These are phyloP conservation scores for Spialia ferax DNA, from an alignment of 2,888 invertebrate genomes.

Conservation along the genomic window DNA sequence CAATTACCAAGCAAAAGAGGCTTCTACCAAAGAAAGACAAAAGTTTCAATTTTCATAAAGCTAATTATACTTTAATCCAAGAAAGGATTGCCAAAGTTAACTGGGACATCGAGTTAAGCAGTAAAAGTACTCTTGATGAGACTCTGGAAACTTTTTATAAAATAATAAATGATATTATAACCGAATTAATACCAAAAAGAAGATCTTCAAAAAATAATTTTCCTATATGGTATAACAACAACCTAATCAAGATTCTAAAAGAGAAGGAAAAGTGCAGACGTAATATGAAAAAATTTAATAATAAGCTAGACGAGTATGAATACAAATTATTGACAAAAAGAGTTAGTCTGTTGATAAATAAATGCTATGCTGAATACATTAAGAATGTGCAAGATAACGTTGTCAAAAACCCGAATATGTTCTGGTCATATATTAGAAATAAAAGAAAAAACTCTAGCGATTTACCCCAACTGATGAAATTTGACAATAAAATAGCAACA, in stretches of 20 bases:
- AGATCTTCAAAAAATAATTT: constrained; percentile 10
- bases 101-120: neutral
- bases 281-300: constrained; percentile 18
- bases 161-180: constrained; percentile 17
- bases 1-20: neutral
- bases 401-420: constrained; percentile 23
- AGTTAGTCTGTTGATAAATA: neutral
- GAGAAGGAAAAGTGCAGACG: constrained; percentile 25
- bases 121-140: constrained; percentile 2
- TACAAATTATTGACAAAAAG: constrained; percentile 17
- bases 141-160: constrained; percentile 7
- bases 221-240: constrained; percentile 14
- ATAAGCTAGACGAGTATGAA: constrained; percentile 17
- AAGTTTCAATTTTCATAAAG: neutral
- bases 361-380: constrained; percentile 9
- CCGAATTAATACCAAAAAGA: constrained; percentile 11
- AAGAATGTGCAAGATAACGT: constrained; percentile 13
- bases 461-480: constrained; percentile 12
- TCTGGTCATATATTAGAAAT: constrained; percentile 8
- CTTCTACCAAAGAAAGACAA: neutral
- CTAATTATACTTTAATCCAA: neutral
- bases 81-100: neutral
- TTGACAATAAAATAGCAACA: neutral
- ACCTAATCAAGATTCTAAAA: constrained; percentile 10
- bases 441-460: constrained; percentile 18